Conservation (phyloP, 2,113 vertebrate species). For the Myrmecophaga tridactyla region DNA sequence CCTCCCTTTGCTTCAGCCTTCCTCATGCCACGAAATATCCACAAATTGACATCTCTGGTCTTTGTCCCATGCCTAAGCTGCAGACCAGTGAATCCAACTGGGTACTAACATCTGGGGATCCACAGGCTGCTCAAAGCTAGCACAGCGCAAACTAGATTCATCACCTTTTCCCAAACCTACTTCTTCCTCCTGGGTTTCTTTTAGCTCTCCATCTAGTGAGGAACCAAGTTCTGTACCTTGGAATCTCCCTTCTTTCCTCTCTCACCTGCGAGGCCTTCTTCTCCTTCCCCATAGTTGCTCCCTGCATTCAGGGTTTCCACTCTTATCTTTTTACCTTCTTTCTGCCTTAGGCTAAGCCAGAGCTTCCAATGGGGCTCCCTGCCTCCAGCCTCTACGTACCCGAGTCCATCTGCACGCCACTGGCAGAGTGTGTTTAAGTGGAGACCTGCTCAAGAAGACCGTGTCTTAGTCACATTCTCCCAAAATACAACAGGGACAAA, state of each 20-base stretch:
- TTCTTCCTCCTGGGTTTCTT: neutral
- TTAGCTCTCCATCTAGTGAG: neutral
- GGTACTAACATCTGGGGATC: neutral
- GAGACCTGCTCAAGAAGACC: neutral
- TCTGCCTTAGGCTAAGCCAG: neutral
- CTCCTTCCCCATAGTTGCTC: neutral
- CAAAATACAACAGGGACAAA: neutral
- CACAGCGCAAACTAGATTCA: neutral
- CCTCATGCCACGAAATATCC: no score
- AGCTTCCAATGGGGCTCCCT: neutral
- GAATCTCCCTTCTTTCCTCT: neutral
- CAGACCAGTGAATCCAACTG: neutral
- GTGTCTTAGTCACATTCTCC: neutral
- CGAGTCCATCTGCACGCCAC: neutral
- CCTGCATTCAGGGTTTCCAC: neutral
- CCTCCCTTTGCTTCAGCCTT: neutral
- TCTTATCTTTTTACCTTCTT: neutral
- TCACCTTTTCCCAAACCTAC: fast-evolving
- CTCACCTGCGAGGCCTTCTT: neutral
- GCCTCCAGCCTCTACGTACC: neutral
- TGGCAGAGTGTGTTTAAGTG: neutral
- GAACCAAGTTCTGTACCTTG: neutral
- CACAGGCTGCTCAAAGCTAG: neutral
- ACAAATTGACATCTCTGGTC: neutral
- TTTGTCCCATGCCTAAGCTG: neutral